Base-by-base conservation (phyloP, 2,797 vertebrate genomes). In the Chelonia mydas region DNA sequence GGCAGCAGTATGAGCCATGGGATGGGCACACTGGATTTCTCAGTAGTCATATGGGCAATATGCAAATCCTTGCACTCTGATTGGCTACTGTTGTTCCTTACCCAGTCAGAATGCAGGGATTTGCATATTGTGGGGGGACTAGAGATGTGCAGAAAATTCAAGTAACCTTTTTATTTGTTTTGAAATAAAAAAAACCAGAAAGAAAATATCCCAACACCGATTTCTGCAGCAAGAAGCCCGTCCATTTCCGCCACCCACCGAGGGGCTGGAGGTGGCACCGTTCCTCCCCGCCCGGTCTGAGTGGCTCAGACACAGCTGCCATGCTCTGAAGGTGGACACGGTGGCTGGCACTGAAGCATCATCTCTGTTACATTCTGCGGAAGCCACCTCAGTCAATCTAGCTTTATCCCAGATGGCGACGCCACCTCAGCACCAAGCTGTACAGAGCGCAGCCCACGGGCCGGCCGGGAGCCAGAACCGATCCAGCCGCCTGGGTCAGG, bases 401-500 rank as follows among this genome's bases (percentile, higher is more conserved):
- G 15, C 90, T 41, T 78, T 51, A 78, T 55, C 77, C 19, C 33
- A 21, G 55, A 54, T 1, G 47, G 51, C 12, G n/a, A 83, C 49
- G 81, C 50, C 72, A 27, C 3, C 17, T 45, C n/a, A 0, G 0
- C 17, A 8, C 68, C 59, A 45, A 83, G 59, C 54, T 85, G 45
- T 54, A 50, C 11, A 85, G 84, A 47, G 33, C 59, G 49, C 17
- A 72, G 49, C 77, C 45, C 83, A 94, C 87, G 95, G 85, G 90
- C 90, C 81, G 92, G 81, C 81, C 61, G 41, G 92, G 93, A 85
- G 19, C 89, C 51, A 83, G 15, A 55, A 77, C 68, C 1, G 0
- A 11, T 55, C 25, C 4, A 45, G 11, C 47, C 16, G 2, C 11
- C 33, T 17, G 61, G 15, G 33, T 68, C 61, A 10, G 6, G 17